Evolutionary conservation across 2,888 invertebrate species (phyloP).

Genomic region (Ametastegia equiseti): DNA sequence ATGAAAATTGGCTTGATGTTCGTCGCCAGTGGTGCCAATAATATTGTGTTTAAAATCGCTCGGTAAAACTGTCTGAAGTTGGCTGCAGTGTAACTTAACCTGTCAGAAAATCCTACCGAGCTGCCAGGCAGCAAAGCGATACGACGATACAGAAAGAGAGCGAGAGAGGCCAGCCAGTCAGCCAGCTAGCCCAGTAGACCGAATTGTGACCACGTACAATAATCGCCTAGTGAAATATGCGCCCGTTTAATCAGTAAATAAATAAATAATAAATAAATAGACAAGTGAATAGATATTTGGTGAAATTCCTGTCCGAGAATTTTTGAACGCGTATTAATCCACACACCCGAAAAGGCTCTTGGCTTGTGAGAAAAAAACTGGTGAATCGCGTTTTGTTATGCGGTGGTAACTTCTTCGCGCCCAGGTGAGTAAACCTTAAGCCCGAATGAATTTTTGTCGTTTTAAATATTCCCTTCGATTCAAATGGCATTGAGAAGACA

Average conservation of each 20-base stretch:
- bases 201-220: conserved; percentile 14
- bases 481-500: conserved; percentile 46
- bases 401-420: conserved; percentile 33
- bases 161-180: not conserved
- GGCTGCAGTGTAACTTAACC: conserved; percentile 42
- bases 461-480: conserved; percentile 29
- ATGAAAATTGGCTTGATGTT: not conserved
- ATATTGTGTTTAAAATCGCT: not conserved
- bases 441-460: conserved; percentile 7
- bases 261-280: conserved; percentile 8
- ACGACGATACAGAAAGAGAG: no score
- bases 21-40: not conserved
- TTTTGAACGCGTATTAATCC: not conserved
- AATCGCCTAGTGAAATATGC: conserved; percentile 9
- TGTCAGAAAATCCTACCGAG: conserved; percentile 33
- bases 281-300: not conserved
- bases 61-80: conserved; percentile 1
- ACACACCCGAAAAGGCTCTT: no score
- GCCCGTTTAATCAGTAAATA: not conserved
- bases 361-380: no score
- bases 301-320: conserved; percentile 6
- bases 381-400: conserved; percentile 39
- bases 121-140: not conserved
- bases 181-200: not conserved
- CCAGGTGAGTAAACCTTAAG: conserved; percentile 42